These are phyloP conservation scores for Gerosis bhagava DNA, from an alignment of 2,888 invertebrate genomes.

Conservation along the genomic window DNA sequence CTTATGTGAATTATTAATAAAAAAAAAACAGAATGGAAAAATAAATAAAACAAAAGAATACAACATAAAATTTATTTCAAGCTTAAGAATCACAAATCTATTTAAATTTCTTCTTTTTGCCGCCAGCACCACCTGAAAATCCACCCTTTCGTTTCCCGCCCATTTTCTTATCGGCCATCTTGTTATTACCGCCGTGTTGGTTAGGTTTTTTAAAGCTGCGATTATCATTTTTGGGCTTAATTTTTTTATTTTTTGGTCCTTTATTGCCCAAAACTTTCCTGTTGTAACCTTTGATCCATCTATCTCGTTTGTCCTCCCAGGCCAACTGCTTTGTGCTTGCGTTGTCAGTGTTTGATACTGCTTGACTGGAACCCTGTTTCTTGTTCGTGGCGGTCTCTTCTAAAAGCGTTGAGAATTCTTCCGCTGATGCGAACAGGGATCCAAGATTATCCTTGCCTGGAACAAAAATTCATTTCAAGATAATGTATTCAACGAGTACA, in stretches of 20 bases:
- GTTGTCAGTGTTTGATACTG: slow-evolving; percentile 89
- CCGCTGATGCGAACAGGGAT: slow-evolving; percentile 91
- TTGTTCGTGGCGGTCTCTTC: slow-evolving; percentile 90
- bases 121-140: slow-evolving; percentile 47
- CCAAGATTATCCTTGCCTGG: slow-evolving; percentile 78
- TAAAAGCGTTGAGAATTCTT: slow-evolving; percentile 93
- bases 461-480: background rate
- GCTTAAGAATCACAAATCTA: no score
- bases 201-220: slow-evolving; percentile 36
- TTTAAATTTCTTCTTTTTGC: slow-evolving; percentile 61
- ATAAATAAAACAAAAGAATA: no score
- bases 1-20: no score
- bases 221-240: slow-evolving; percentile 11
- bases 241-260: slow-evolving; percentile 38
- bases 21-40: no score
- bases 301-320: slow-evolving; percentile 90
- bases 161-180: slow-evolving; percentile 48
- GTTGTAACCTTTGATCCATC: slow-evolving; percentile 83
- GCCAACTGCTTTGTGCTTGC: slow-evolving; percentile 90
- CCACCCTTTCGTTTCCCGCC: slow-evolving; percentile 54
- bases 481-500: no score
- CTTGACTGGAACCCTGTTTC: slow-evolving; percentile 84
- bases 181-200: slow-evolving; percentile 39
- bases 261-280: slow-evolving; percentile 65
- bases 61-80: no score